Percentiles rank a stretch among this genome's conserved stretches.
Conservation (phyloP, 2,113 vertebrate species). For the Anolis carolinensis region DNA sequence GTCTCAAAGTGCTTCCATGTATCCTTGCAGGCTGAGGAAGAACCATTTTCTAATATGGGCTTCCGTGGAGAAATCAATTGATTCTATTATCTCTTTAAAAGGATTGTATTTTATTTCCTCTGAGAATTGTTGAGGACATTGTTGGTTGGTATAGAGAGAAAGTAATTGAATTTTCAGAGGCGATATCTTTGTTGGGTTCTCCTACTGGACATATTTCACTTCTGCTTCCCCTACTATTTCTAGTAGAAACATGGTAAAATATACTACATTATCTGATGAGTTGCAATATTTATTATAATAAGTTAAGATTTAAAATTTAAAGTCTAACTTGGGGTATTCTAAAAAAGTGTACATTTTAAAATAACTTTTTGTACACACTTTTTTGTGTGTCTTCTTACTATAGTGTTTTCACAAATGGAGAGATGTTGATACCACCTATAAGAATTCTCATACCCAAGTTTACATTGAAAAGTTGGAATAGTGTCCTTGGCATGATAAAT, state of each 20-base stretch:
- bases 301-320: background rate
- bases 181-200: slow-evolving; percentile 22
- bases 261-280: background rate
- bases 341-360: background rate
- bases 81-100: slow-evolving; percentile 34
- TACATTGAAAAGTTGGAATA: slow-evolving; percentile 74
- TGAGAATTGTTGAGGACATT: slow-evolving; percentile 24
- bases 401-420: slow-evolving; percentile 80
- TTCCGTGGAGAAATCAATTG: slow-evolving; percentile 7
- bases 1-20: slow-evolving; percentile 10
- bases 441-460: slow-evolving; percentile 77
- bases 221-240: background rate
- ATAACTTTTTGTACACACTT: slow-evolving; percentile 14
- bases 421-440: slow-evolving; percentile 69
- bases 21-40: background rate
- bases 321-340: slow-evolving; percentile 7
- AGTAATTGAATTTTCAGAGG: slow-evolving; percentile 28
- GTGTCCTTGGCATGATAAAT: slow-evolving; percentile 73
- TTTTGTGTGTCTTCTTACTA: slow-evolving; percentile 32
- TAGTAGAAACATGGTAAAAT: background rate
- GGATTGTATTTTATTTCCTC: slow-evolving; percentile 33
- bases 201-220: slow-evolving; percentile 2
- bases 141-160: slow-evolving; percentile 24
- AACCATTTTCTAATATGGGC: background rate
- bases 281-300: slow-evolving; percentile 7